Conservation (phyloP, 2,113 vertebrate genomes). For the Sinocyclocheilus maitianheensis region DNA sequence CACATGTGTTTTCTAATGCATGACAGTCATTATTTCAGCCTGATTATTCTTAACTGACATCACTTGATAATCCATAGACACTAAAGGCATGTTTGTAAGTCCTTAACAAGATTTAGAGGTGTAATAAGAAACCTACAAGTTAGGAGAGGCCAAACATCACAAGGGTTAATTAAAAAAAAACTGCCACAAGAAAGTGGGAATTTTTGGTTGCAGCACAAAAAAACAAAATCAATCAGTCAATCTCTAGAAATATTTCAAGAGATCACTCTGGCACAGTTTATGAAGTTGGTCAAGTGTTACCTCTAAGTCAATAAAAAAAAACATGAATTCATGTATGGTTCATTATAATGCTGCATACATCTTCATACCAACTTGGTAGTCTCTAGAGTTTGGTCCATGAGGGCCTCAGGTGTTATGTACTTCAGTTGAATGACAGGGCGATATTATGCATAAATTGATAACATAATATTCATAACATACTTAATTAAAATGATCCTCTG, state of each 20-base stretch:
- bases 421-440: not conserved
- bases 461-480: slow-evolving; percentile 34
- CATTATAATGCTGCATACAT: slow-evolving; percentile 1
- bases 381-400: not conserved
- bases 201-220: no score
- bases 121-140: slow-evolving; percentile 54
- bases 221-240: no score
- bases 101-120: slow-evolving; percentile 66
- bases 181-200: no score
- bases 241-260: not conserved
- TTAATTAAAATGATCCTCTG: slow-evolving; percentile 29
- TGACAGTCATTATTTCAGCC: slow-evolving; percentile 51
- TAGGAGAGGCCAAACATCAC: slow-evolving; percentile 56
- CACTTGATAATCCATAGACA: slow-evolving; percentile 56
- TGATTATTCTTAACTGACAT: slow-evolving; percentile 50
- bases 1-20: slow-evolving; percentile 40
- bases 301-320: not conserved
- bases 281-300: slow-evolving; percentile 1
- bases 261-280: not conserved
- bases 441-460: slow-evolving; percentile 16
- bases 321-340: not conserved
- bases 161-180: slow-evolving; percentile 47
- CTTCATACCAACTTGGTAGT: not conserved
- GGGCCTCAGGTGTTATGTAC: not conserved
- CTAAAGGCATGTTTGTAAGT: slow-evolving; percentile 57